phyloP scores from a whole-genome alignment of 1,140 invertebrate genomes.

The Drosophila santomea region DNA sequence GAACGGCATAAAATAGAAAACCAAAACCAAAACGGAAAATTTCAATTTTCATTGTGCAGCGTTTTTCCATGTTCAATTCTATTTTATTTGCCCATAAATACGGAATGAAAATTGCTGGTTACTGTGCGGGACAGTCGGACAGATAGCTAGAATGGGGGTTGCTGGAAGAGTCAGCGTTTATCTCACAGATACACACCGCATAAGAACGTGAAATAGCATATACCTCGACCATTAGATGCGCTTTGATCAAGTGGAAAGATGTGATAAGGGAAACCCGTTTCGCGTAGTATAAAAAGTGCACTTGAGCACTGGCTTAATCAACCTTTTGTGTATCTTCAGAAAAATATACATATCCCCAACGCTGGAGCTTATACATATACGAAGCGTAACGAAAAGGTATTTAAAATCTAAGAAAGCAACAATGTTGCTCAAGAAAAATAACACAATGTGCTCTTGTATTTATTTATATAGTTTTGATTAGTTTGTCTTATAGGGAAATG shows the following conservation, averaged over 20 bases:
- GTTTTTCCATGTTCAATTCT: constrained; percentile 74
- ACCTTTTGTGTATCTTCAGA: neutral
- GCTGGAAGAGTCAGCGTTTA: constrained; percentile 54
- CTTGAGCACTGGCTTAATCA: neutral
- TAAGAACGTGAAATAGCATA: neutral
- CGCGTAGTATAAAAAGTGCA: neutral
- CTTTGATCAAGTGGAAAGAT: constrained; percentile 25
- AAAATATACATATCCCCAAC: neutral
- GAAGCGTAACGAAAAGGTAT: too few relatives aligned
- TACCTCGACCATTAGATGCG: constrained; percentile 36
- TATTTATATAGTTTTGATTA: too few relatives aligned
- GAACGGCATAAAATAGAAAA: constrained; percentile 30
- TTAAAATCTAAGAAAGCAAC: too few relatives aligned
- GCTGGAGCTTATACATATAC: too few relatives aligned
- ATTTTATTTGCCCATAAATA: constrained; percentile 74
- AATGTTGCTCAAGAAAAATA: too few relatives aligned
- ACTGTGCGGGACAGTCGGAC: constrained; percentile 27
- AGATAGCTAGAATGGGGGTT: neutral
- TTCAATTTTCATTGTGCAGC: constrained; percentile 69
- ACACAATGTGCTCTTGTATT: too few relatives aligned
- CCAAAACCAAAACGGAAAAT: constrained; percentile 39
- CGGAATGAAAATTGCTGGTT: constrained; percentile 77
- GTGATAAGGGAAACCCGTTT: neutral
- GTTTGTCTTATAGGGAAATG: too few relatives aligned
- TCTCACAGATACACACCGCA: constrained; percentile 61